Evolutionary conservation across 2,113 vertebrate genomes (phyloP).

Genomic region (Apistogramma diplotaenia): DNA sequence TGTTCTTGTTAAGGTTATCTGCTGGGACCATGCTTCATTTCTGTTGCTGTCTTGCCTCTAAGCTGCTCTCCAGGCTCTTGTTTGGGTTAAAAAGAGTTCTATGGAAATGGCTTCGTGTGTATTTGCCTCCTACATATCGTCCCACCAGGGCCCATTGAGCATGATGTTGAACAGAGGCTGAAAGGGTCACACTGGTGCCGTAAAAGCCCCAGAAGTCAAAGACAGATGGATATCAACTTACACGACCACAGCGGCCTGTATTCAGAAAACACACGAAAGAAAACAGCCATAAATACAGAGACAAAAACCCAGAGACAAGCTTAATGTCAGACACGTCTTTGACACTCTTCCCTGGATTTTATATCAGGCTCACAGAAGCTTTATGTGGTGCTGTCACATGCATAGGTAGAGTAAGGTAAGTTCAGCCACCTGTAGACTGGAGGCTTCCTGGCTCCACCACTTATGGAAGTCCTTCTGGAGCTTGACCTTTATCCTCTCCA

Average conservation of each 20-base stretch:
- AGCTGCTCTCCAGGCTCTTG: conserved; percentile 30
- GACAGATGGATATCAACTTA: conserved; percentile 14
- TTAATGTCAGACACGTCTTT: conserved; percentile 8
- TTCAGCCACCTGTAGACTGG: conserved; percentile 77
- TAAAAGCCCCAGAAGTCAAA: conserved; percentile 24
- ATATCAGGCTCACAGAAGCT: conserved; percentile 5
- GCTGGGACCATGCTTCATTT: not conserved
- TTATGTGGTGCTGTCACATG: conserved; percentile 35
- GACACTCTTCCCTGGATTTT: not conserved
- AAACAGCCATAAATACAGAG: conserved; percentile 24
- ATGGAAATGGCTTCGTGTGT: conserved; percentile 8
- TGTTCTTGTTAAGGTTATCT: conserved; percentile 25
- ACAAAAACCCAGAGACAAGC: not conserved
- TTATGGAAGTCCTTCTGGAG: conserved; percentile 88
- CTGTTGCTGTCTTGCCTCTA: not conserved
- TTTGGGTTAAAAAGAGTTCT: conserved; percentile 15
- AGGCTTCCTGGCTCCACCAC: conserved; percentile 86
- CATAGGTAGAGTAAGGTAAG: not conserved
- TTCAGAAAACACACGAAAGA: not conserved
- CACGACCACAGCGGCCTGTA: not conserved
- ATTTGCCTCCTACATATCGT: conserved; percentile 19
- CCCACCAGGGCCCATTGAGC: conserved; percentile 28
- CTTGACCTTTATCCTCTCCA: conserved; percentile 85
- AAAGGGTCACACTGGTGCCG: conserved; percentile 31
- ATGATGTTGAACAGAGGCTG: conserved; percentile 40